phyloP scores from a whole-genome alignment of 1,140 invertebrate genomes.

The Sminthurides bifidus region DNA sequence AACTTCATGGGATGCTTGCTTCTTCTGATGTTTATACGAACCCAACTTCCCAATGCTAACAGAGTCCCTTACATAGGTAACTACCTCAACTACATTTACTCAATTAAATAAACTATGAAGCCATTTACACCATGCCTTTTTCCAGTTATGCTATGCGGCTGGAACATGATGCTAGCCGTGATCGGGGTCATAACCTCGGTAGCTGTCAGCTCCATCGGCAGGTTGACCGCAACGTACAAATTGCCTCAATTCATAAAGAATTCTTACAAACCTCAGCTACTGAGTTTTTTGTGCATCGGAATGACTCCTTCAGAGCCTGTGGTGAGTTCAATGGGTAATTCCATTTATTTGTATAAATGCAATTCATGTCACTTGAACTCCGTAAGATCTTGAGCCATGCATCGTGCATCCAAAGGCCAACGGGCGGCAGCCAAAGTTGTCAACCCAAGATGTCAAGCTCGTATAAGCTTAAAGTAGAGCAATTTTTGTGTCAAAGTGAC shows the following conservation, averaged over 20 bases:
- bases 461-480: no score
- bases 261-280: slow-evolving; percentile 10
- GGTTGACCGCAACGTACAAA: slow-evolving; percentile 9
- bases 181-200: slow-evolving; percentile 14
- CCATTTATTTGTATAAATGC: background rate
- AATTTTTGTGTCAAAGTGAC: no score
- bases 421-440: no score
- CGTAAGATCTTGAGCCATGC: no score
- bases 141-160: slow-evolving; percentile 22
- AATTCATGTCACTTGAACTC: background rate
- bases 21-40: slow-evolving; percentile 25
- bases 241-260: slow-evolving; percentile 16
- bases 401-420: no score
- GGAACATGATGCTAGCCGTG: slow-evolving; percentile 22
- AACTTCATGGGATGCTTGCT: slow-evolving; percentile 18
- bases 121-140: background rate
- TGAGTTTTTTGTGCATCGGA: slow-evolving; percentile 16
- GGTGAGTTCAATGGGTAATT: no score
- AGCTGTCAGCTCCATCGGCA: slow-evolving; percentile 5
- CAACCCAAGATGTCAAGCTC: no score
- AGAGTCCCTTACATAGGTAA: slow-evolving; percentile 27
- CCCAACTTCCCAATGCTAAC: slow-evolving; percentile 20
- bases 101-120: background rate
- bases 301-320: slow-evolving; percentile 4
- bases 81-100: background rate